Base-by-base conservation (phyloP, 2,797 vertebrate species). In the Phoeniculus purpureus region DNA sequence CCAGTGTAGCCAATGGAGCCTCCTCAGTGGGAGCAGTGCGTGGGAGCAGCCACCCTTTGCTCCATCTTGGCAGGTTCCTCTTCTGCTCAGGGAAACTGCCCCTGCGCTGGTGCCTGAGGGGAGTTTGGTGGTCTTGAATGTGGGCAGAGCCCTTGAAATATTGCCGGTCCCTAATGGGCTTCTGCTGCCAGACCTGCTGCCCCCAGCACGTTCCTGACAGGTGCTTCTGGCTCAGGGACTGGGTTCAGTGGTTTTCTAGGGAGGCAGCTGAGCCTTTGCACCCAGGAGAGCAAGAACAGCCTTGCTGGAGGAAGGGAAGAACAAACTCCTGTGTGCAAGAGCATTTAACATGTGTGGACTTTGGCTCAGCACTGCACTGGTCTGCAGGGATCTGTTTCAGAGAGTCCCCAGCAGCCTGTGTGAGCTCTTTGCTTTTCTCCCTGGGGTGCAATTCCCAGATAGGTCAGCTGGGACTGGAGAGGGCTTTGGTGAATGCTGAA, bases 381-480 rank as follows among this genome's bases (percentile, higher is more conserved):
- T 48, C 66, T 2, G 1, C 3, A 4, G 48, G 18, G 55, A 75
- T 10, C 11, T 15, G 8, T n/a, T 52, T 37, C 78, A 47, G 58
- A 60, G 34, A 60, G 40, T 29, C 26, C 32, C 31, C 2, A 1
- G 50, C 59, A 73, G 61, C 73, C 26, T 16, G 14, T 29, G 47
- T 31, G 78, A 82, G 18, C 51, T 50, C 22, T 76, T 62, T 20
- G 56, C 34, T 76, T 70, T 59, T 74, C 75, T 74, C 71, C 75
- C 58, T 87, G 43, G 65, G 21, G 65, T 93, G 75, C 91, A 82
- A 92, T 85, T 94, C 93, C 88, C 78, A 90, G 37, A 88, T 80
- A 86, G 93, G 78, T 90, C 76, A 91, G 32, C 29, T 74, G 91
- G 82, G 84, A 93, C 87, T 90, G 87, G 64, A 77, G 85, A 67